phyloP scores from a whole-genome alignment of 2,888 invertebrate genomes.

The Leptinotarsa rubiginosa region DNA sequence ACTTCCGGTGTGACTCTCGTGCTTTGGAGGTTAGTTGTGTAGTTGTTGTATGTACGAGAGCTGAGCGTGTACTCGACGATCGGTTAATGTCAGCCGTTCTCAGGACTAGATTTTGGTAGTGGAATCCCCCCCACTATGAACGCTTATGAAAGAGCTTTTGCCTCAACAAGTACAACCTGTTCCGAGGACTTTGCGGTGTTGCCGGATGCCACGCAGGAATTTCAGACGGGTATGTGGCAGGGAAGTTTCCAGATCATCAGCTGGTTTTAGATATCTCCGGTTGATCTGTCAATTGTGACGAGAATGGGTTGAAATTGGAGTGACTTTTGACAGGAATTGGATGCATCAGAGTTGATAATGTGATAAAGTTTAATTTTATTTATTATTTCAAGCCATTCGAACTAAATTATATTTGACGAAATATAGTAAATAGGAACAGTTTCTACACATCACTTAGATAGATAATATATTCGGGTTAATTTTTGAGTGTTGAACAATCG shows the following conservation, averaged over 20 bases:
- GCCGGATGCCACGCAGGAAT: constrained; percentile 25
- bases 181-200: constrained; percentile 39
- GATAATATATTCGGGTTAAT: no score
- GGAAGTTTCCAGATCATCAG: constrained; percentile 20
- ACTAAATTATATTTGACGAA: no score
- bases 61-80: constrained; percentile 17
- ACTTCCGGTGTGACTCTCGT: constrained; percentile 20
- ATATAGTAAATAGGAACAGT: no score
- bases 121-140: constrained; percentile 36
- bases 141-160: constrained; percentile 42
- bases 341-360: background rate
- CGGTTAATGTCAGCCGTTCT: constrained; percentile 29
- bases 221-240: constrained; percentile 18
- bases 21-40: background rate
- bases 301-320: background rate
- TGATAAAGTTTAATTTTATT: no score
- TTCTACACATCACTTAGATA: no score
- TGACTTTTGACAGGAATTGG: background rate
- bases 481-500: no score
- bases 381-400: no score
- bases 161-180: constrained; percentile 44
- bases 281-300: background rate
- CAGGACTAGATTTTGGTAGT: constrained; percentile 40
- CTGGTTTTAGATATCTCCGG: constrained; percentile 6
- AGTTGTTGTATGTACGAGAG: constrained; percentile 10